Conservation (phyloP, 2,888 invertebrate genomes). For the Glyphotaelius pellucidus region DNA sequence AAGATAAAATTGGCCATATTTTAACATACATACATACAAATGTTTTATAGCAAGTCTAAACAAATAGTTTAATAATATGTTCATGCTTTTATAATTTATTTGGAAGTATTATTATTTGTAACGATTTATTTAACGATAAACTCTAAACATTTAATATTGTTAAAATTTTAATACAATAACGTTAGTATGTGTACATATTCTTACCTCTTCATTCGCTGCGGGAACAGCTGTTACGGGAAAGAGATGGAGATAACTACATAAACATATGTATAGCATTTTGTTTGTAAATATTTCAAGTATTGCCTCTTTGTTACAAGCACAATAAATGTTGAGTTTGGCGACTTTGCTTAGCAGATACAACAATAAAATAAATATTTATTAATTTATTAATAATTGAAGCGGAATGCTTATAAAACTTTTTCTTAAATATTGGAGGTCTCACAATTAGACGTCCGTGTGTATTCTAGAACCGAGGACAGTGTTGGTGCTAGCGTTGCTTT, state of each 20-base stretch:
- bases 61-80: background rate
- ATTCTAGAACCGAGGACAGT: slow-evolving; percentile 61
- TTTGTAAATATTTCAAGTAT: slow-evolving; percentile 16
- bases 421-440: background rate
- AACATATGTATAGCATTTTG: slow-evolving; percentile 8
- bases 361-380: background rate
- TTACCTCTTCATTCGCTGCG: slow-evolving; percentile 16
- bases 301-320: background rate
- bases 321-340: slow-evolving; percentile 18
- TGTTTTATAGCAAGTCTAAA: background rate
- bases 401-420: background rate
- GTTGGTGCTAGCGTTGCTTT: slow-evolving; percentile 43
- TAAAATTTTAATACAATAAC: slow-evolving; percentile 22
- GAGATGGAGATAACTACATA: background rate
- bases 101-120: slow-evolving; percentile 2
- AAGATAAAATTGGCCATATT: background rate
- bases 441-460: slow-evolving; percentile 65
- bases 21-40: background rate
- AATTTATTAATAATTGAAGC: slow-evolving; percentile 16
- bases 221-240: slow-evolving; percentile 23
- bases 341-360: background rate
- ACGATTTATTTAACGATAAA: slow-evolving; percentile 25
- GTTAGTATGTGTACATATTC: background rate
- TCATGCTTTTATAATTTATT: background rate
- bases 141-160: slow-evolving; percentile 28